phyloP scores from a whole-genome alignment of 1,140 invertebrate species.

The Drosophila grimshawi region DNA sequence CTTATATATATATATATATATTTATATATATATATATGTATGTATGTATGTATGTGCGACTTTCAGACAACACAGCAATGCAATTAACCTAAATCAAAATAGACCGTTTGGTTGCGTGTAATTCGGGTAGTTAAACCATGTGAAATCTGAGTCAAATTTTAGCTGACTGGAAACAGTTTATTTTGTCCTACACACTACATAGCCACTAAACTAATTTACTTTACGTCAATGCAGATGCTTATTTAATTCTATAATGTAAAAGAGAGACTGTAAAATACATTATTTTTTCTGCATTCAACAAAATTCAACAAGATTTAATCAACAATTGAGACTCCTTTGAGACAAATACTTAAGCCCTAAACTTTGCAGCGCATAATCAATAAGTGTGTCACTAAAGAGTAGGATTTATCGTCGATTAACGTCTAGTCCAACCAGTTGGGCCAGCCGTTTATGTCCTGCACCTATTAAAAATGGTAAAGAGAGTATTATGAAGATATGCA shows the following conservation, averaged over 20 bases:
- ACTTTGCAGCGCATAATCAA: too few relatives aligned
- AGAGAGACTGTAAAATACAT: conserved; percentile 1
- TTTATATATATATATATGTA: background rate
- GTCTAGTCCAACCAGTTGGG: too few relatives aligned
- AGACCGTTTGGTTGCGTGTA: conserved; percentile 33
- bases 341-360: too few relatives aligned
- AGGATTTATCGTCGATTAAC: too few relatives aligned
- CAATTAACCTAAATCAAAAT: conserved; percentile 59
- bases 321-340: too few relatives aligned
- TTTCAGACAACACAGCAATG: conserved; percentile 29
- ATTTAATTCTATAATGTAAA: conserved; percentile 9
- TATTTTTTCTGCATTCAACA: background rate
- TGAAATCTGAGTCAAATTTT: conserved; percentile 14
- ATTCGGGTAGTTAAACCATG: conserved; percentile 35
- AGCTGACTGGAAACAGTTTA: background rate
- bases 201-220: conserved; percentile 1
- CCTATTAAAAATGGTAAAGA: too few relatives aligned
- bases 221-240: conserved; percentile 39
- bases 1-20: background rate
- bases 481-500: too few relatives aligned
- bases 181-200: background rate
- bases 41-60: conserved; percentile 4
- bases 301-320: conserved; percentile 10
- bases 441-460: too few relatives aligned
- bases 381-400: too few relatives aligned